Conservation (phyloP, 2,888 invertebrate genomes). For the Pelosia muscerda region DNA sequence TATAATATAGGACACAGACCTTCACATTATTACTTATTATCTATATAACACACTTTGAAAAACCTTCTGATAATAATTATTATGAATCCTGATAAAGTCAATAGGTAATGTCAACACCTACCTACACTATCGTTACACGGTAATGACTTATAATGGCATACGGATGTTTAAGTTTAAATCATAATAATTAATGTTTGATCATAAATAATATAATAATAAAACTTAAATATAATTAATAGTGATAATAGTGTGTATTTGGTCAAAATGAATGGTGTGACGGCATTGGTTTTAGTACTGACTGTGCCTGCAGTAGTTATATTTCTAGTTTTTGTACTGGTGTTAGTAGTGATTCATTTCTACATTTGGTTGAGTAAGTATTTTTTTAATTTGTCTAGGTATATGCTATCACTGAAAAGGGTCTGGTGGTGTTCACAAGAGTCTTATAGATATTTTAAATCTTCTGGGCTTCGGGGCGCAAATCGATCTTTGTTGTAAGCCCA, state of each 20-base stretch:
- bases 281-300: constrained; percentile 37
- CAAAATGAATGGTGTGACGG: constrained; percentile 31
- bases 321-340: constrained; percentile 25
- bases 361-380: constrained; percentile 45
- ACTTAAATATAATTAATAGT: not conserved
- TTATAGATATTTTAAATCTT: too few species aligned
- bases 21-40: constrained; percentile 4
- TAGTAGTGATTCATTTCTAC: constrained; percentile 22
- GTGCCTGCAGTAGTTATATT: constrained; percentile 41
- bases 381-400: not conserved
- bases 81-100: constrained; percentile 11
- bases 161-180: constrained; percentile 6
- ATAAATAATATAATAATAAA: not conserved
- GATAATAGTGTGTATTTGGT: not conserved
- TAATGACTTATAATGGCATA: constrained; percentile 6
- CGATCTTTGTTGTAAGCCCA: too few species aligned
- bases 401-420: not conserved
- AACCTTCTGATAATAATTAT: constrained; percentile 17
- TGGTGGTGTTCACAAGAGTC: not conserved
- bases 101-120: not conserved
- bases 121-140: not conserved
- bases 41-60: constrained; percentile 9
- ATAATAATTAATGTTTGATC: not conserved
- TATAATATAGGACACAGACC: not conserved
- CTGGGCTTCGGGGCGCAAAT: too few species aligned